Percentiles rank a stretch among this genome's conserved stretches.
phyloP scores from a whole-genome alignment of 2,113 vertebrate genomes.

The Nymphicus hollandicus region DNA sequence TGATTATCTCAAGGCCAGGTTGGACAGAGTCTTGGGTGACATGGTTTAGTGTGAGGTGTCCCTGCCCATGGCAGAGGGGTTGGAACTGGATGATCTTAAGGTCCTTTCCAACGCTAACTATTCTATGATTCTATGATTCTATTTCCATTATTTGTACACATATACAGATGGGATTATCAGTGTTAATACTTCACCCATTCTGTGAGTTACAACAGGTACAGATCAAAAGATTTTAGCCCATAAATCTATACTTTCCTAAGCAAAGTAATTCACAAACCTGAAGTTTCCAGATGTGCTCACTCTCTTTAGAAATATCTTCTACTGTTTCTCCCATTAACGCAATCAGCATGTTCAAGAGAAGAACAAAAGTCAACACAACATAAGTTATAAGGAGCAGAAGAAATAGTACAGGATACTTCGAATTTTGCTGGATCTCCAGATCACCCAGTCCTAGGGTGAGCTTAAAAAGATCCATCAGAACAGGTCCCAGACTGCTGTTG shows the following conservation, averaged over 20 bases:
- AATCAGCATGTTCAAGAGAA: constrained; percentile 83
- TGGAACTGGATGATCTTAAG: too few species aligned
- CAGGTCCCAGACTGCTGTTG: constrained; percentile 72
- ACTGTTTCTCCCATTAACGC: constrained; percentile 82
- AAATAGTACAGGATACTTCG: constrained; percentile 79
- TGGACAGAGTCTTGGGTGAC: too few species aligned
- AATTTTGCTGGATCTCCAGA: constrained; percentile 79
- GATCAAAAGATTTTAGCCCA: neutral
- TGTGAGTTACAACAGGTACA: neutral
- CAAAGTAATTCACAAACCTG: constrained; percentile 70
- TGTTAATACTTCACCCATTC: neutral
- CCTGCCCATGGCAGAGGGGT: too few species aligned
- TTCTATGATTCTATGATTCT: too few species aligned
- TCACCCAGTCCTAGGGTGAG: constrained; percentile 81
- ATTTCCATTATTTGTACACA: neutral
- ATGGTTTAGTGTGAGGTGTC: too few species aligned
- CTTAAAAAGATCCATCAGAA: constrained; percentile 79
- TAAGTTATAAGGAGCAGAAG: constrained; percentile 79
- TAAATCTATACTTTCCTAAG: neutral
- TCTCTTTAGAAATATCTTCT: constrained; percentile 81
- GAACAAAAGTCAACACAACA: constrained; percentile 79
- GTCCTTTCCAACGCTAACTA: too few species aligned
- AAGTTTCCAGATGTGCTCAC: constrained; percentile 80
- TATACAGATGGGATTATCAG: neutral
- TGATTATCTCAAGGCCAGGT: too few species aligned